phyloP scores from a whole-genome alignment of 2,797 vertebrate genomes.

The Pogoniulus pusillus region DNA sequence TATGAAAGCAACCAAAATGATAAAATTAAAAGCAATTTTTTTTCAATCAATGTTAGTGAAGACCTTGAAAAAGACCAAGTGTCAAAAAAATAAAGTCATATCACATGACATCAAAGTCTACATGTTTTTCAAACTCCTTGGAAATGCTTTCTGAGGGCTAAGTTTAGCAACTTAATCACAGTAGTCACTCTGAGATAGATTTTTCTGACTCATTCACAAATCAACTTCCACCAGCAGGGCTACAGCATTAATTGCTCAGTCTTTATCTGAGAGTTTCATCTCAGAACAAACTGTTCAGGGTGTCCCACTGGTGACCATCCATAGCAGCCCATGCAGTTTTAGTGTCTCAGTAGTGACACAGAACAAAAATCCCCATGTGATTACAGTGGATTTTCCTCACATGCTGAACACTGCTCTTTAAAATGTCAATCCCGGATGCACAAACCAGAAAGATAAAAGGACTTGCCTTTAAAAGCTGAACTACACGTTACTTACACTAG shows the following conservation, averaged over 20 bases:
- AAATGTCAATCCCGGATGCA: background rate
- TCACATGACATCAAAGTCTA: background rate
- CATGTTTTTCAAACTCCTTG: background rate
- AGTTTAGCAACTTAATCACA: background rate
- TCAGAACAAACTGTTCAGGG: background rate
- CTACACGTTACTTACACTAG: background rate
- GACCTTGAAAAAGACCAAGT: background rate
- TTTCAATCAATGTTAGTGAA: background rate
- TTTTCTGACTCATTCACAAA: background rate
- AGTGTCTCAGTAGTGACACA: background rate
- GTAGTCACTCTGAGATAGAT: background rate
- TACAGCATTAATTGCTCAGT: background rate
- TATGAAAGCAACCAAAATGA: background rate
- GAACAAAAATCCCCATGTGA: background rate
- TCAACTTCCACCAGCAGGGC: background rate
- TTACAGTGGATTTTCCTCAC: background rate
- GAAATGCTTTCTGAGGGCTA: background rate
- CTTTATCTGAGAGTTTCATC: background rate
- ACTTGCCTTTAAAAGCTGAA: background rate
- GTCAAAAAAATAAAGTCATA: background rate
- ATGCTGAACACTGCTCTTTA: background rate
- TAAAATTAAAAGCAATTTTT: background rate
- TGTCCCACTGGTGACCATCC: background rate
- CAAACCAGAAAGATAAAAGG: background rate
- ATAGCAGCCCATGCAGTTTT: background rate